Evolutionary conservation across 2,888 invertebrate species (phyloP), one percentile per base, ranked within the genome.

Genomic region (Phyto melanocephala): DNA sequence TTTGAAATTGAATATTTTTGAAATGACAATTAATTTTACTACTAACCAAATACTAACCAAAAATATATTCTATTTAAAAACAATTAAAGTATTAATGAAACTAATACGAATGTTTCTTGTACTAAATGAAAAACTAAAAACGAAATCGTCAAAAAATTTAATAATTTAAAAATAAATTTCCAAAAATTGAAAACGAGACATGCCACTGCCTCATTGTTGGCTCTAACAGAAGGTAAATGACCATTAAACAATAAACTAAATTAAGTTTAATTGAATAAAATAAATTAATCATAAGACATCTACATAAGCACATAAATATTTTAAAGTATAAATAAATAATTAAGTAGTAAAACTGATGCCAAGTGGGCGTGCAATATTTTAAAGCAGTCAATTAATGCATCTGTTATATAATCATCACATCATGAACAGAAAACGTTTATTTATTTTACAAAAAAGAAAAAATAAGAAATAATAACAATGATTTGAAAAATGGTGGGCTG

Each of bases 221-320:
- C 11, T 45, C 13, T 35, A 82, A 77, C 80, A 80, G 80, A 83
- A 84, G 77, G 80, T 83, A 81, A 83, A 77, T 77, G 83, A 79
- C 84, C 82, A 84, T 47, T 70, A 63, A 58, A 45, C 33, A 35
- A 33, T 22, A 56, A 17, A n/a, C 17, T 52, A 45, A 33, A 54
- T 40, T 72, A 20, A 74, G 54, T 42, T 52, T 7, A 40, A 54
- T 17, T 15, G 24, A 28, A 24, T 8, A 42, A 22, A n/a, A 40
- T 8, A 7, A 50, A 22, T 50, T 22, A 35, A 42, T 33, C 42
- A 28, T 35, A 20, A 58, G 6, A 28, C 6, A 28, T 6, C 3
- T 28, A 28, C 28, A 5, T 5, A 28, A 3, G 28, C 6, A 28
- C 6, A 28, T 28, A 28, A 5, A 6, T 28, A 28, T 28, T 28